phyloP scores from a whole-genome alignment of 2,113 vertebrate genomes.

The Paedocypris sp. region DNA sequence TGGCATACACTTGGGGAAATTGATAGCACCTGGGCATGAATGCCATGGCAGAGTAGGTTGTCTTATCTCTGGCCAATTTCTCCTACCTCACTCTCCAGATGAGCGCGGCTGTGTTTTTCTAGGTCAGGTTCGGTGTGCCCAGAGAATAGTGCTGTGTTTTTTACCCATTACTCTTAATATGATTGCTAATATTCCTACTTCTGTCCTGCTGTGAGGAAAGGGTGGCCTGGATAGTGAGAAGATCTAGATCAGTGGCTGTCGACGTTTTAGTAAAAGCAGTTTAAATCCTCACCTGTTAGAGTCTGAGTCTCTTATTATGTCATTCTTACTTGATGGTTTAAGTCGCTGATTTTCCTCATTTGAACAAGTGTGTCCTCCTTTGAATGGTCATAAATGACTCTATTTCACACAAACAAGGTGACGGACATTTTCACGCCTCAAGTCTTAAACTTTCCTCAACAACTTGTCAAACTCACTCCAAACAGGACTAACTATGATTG shows the following conservation, averaged over 20 bases:
- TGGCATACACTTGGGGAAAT: slow-evolving; percentile 30
- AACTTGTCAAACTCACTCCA: too few species aligned
- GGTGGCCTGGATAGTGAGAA: slow-evolving; percentile 30
- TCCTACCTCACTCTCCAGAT: slow-evolving; percentile 34
- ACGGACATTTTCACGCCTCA: too few species aligned
- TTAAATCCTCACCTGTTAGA: not conserved
- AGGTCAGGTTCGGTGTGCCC: slow-evolving; percentile 38
- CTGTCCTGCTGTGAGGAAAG: slow-evolving; percentile 29
- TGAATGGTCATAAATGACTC: too few species aligned
- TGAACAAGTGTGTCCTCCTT: too few species aligned
- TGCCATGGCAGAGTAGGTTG: slow-evolving; percentile 24
- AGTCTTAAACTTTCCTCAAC: too few species aligned
- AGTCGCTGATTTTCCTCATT: too few species aligned
- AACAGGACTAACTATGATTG: too few species aligned
- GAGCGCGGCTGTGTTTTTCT: slow-evolving; percentile 36
- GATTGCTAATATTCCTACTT: slow-evolving; percentile 40
- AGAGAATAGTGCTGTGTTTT: slow-evolving; percentile 35
- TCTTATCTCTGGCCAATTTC: slow-evolving; percentile 26
- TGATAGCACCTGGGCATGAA: slow-evolving; percentile 37
- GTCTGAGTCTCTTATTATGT: too few species aligned
- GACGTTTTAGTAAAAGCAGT: slow-evolving; percentile 2
- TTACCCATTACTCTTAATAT: slow-evolving; percentile 38
- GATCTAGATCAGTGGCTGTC: slow-evolving; percentile 27
- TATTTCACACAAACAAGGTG: too few species aligned
- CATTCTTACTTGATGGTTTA: too few species aligned